Evolutionary conservation across 2,888 invertebrate species (phyloP).

Genomic region (Sphaeridia pumilis): DNA sequence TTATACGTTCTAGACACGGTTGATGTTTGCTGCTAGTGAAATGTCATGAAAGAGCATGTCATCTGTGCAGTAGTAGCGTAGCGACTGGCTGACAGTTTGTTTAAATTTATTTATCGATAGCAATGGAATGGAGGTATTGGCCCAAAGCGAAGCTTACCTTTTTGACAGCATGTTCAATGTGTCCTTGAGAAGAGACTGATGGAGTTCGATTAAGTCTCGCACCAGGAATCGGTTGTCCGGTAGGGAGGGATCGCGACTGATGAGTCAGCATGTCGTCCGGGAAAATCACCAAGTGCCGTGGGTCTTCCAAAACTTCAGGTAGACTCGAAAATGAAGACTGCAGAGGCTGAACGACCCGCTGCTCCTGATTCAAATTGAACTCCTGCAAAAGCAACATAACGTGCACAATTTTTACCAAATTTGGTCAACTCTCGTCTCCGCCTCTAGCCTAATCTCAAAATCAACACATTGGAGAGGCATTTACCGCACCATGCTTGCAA

Average conservation of each 20-base stretch:
- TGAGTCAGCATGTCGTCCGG: constrained; percentile 44
- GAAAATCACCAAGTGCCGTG: constrained; percentile 23
- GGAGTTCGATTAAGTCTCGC: constrained; percentile 58
- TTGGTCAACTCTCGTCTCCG: too few species aligned
- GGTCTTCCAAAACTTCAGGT: constrained; percentile 30
- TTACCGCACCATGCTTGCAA: too few species aligned
- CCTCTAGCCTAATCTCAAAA: too few species aligned
- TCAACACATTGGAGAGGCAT: too few species aligned
- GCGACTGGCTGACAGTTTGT: too few species aligned
- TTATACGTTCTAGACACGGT: too few species aligned
- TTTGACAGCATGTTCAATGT: constrained; percentile 60
- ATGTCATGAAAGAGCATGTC: too few species aligned
- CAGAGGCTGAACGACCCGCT: constrained; percentile 50
- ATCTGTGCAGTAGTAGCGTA: too few species aligned
- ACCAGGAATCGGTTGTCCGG: constrained; percentile 36
- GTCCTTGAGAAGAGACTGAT: constrained; percentile 71
- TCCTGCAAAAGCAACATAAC: constrained; percentile 46
- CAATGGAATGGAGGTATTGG: too few species aligned
- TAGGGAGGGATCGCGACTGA: constrained; percentile 55
- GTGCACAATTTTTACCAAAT: too few species aligned
- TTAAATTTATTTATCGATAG: too few species aligned
- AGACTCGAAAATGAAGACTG: constrained; percentile 31
- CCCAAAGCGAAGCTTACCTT: constrained; percentile 42
- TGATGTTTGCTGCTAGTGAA: too few species aligned
- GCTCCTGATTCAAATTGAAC: constrained; percentile 53